phyloP scores from a whole-genome alignment of 2,113 vertebrate species.

The Pseudorectes ferrugineus region DNA sequence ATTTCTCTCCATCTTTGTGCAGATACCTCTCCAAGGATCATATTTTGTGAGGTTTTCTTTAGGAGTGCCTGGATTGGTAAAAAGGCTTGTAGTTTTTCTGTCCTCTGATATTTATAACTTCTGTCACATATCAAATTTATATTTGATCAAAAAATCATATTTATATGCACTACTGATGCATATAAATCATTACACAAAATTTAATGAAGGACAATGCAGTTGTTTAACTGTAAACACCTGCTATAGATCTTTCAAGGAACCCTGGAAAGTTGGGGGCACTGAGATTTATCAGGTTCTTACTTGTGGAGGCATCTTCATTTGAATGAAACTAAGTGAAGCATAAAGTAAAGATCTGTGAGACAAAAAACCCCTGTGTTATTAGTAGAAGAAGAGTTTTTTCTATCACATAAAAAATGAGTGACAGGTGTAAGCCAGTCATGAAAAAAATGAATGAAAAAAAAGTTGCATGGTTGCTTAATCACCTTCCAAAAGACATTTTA shows the following conservation, averaged over 20 bases:
- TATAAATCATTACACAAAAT: neutral
- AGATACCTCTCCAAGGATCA: neutral
- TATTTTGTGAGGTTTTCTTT: neutral
- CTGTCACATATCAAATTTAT: neutral
- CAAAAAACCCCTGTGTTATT: rapidly evolving
- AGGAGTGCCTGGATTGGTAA: neutral
- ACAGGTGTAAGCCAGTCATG: neutral
- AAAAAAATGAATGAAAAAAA: neutral
- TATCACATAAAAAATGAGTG: neutral
- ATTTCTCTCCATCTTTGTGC: neutral
- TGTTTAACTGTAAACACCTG: neutral
- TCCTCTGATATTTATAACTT: neutral
- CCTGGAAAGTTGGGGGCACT: neutral
- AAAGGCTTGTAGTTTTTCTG: neutral
- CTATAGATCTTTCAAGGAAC: neutral
- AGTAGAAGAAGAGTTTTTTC: neutral
- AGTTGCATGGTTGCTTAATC: neutral
- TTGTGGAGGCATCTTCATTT: neutral
- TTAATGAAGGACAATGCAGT: neutral
- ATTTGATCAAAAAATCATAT: neutral
- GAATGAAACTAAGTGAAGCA: neutral
- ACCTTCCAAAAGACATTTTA: neutral
- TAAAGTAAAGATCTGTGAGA: neutral
- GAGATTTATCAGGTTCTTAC: neutral
- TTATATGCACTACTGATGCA: neutral